Evolutionary conservation across 2,888 invertebrate genomes (phyloP).

Genomic region (Ichneumon xanthorius): DNA sequence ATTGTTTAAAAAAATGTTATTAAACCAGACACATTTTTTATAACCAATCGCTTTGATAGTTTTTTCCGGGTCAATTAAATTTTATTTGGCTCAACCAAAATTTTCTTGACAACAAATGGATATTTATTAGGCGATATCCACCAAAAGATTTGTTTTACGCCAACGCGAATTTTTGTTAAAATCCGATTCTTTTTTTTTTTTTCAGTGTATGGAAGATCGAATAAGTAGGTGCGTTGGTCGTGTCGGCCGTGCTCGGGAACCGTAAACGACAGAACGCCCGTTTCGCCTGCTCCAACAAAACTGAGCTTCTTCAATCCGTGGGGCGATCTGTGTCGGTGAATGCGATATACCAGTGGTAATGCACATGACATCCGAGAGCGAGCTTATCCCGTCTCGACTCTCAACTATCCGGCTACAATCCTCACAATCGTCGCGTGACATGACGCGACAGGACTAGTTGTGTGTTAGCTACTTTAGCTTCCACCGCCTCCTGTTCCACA

Average conservation of each 20-base stretch:
- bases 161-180: background rate
- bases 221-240: background rate
- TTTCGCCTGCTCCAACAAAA: slow-evolving; percentile 1
- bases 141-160: too few species aligned
- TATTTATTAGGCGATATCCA: too few species aligned
- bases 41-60: too few species aligned
- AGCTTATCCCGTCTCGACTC: slow-evolving; percentile 1
- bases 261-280: background rate
- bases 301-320: background rate
- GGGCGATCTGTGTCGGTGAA: background rate
- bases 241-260: background rate
- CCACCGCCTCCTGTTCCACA: background rate
- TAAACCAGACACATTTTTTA: too few species aligned
- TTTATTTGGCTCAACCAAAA: background rate
- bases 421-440: slow-evolving; percentile 5
- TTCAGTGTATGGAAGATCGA: background rate
- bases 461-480: background rate
- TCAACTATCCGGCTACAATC: background rate
- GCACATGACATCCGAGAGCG: slow-evolving; percentile 5
- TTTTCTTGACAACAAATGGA: too few species aligned
- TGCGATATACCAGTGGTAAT: background rate
- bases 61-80: too few species aligned
- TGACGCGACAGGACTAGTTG: background rate
- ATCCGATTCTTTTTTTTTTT: background rate
- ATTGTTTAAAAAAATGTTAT: too few species aligned